Evolutionary conservation across 2,113 vertebrate species (phyloP).

Genomic region (Felis catus): F.catus_Fca126_mat1.0 CM031420.1:62880501-62881000

Average conservation of each 20-base stretch:
- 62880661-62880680: neutral
- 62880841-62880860: neutral
- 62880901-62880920: neutral
- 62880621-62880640: neutral
- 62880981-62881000: too few relatives aligned
- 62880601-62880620: neutral
- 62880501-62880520: neutral
- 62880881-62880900: neutral
- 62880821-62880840: neutral
- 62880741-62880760: neutral
- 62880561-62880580: neutral
- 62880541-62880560: neutral
- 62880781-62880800: neutral
- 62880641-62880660: neutral
- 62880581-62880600: neutral
- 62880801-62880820: conserved; percentile 20
- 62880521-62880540: neutral
- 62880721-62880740: neutral
- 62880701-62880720: neutral
- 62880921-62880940: too few relatives aligned
- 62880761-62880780: neutral
- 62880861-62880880: neutral
- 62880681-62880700: neutral
- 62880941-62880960: too few relatives aligned
- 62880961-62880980: too few relatives aligned